A percentile compares a stretch with the other conserved stretches of the same genome.
Evolutionary conservation across 2,113 vertebrate genomes (phyloP).

Genomic region (Microtus ochrogaster): DNA sequence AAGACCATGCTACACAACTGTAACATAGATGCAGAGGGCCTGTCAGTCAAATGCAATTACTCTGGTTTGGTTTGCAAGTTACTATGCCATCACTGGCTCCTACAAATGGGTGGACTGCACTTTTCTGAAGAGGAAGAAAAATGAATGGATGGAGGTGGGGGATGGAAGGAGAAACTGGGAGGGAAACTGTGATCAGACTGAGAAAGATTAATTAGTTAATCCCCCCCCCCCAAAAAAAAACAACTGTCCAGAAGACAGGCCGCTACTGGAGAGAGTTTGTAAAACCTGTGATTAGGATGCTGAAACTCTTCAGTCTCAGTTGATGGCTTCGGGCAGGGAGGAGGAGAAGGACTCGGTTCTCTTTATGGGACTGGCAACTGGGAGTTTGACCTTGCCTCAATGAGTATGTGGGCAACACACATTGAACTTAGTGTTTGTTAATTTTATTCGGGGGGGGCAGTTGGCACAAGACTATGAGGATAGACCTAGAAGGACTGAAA

Average conservation of each 20-base stretch:
- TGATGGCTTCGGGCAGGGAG: background rate
- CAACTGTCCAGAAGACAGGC: background rate
- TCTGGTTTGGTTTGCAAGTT: background rate
- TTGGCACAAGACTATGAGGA: background rate
- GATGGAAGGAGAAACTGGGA: background rate
- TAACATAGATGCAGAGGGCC: background rate
- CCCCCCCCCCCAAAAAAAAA: background rate
- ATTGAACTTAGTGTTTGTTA: background rate
- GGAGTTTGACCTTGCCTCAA: no score
- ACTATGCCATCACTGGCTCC: background rate
- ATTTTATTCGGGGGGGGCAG: background rate
- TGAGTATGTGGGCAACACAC: background rate
- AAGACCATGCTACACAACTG: background rate
- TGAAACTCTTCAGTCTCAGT: background rate
- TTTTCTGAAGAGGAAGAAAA: background rate
- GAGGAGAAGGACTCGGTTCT: background rate
- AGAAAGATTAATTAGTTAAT: background rate
- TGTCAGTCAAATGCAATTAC: background rate
- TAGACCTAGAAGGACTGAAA: background rate
- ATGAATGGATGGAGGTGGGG: background rate
- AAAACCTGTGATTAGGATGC: background rate
- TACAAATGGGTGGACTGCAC: background rate
- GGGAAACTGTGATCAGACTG: background rate
- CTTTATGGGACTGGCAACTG: background rate
- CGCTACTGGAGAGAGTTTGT: background rate